phyloP scores from a whole-genome alignment of 2,888 invertebrate genomes.

The Nowickia ferox region DNA sequence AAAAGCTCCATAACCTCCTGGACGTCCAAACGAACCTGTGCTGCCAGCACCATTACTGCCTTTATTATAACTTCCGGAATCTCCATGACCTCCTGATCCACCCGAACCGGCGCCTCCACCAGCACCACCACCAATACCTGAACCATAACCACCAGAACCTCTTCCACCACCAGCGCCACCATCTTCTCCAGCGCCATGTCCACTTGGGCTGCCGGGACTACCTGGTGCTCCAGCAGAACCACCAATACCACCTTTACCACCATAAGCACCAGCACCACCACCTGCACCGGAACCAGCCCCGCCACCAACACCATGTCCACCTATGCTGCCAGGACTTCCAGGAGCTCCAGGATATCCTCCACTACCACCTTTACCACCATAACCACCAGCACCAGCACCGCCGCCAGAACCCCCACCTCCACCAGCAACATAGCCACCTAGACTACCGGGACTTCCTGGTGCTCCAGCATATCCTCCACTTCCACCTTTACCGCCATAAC shows the following conservation, averaged over 20 bases:
- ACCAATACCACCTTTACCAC: constrained; percentile 19
- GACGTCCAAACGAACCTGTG: constrained; percentile 17
- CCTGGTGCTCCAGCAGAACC: background rate
- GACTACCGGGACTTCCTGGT: background rate
- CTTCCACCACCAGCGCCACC: background rate
- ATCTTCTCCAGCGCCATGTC: constrained; percentile 13
- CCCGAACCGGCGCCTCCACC: constrained; percentile 7
- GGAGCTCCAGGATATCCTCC: background rate
- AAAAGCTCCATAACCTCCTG: background rate
- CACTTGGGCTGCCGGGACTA: background rate
- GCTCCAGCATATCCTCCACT: constrained; percentile 1
- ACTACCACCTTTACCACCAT: constrained; percentile 12
- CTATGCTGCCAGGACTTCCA: constrained; percentile 18
- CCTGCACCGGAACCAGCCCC: constrained; percentile 34
- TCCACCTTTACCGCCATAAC: constrained; percentile 9
- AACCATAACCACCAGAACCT: background rate
- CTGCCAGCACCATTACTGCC: constrained; percentile 6
- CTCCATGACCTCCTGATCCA: background rate
- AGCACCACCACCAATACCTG: background rate
- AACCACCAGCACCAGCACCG: constrained; percentile 2
- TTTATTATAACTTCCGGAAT: background rate
- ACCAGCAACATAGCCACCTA: constrained; percentile 19
- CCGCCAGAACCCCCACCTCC: background rate
- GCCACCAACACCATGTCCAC: background rate
- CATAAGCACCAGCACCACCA: constrained; percentile 5